Conservation (phyloP, 1,140 invertebrate genomes). For the Drosophila teissieri region DNA sequence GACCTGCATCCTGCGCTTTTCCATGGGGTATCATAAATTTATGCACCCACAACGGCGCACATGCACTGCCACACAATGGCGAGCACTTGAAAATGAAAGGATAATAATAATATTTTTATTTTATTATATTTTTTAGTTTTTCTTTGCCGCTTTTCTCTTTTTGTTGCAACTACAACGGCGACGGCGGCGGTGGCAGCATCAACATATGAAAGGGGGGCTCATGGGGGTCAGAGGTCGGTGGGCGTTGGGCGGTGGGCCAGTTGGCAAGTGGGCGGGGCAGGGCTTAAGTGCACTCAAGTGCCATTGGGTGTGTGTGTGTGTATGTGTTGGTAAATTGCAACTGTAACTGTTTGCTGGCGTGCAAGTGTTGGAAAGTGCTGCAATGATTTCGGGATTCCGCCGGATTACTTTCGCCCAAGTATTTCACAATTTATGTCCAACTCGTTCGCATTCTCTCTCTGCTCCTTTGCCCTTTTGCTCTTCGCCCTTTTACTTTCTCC, state of each 20-base stretch:
- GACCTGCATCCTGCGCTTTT: slow-evolving; percentile 9
- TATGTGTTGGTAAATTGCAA: background rate
- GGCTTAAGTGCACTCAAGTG: slow-evolving; percentile 40
- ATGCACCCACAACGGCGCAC: slow-evolving; percentile 5
- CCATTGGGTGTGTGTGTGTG: background rate
- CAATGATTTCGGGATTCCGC: slow-evolving; percentile 44
- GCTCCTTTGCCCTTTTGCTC: background rate
- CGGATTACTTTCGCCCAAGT: slow-evolving; percentile 49
- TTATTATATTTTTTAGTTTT: slow-evolving; percentile 47
- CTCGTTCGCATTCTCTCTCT: slow-evolving; percentile 10
- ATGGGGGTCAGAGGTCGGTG: slow-evolving; percentile 7
- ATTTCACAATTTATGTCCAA: slow-evolving; percentile 37
- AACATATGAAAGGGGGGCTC: slow-evolving; percentile 18
- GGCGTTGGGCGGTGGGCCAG: background rate
- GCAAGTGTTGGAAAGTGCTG: slow-evolving; percentile 39
- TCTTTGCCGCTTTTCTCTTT: slow-evolving; percentile 1
- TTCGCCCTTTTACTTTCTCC: background rate
- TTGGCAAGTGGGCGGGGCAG: slow-evolving; percentile 3
- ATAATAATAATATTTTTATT: slow-evolving; percentile 63
- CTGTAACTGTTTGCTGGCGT: slow-evolving; percentile 1
- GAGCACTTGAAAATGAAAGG: slow-evolving; percentile 64
- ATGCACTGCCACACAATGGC: slow-evolving; percentile 41
- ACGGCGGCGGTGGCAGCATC: slow-evolving; percentile 25
- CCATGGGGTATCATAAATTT: slow-evolving; percentile 39
- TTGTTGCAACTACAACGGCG: background rate